Evolutionary conservation across 1,140 invertebrate species (phyloP).

Genomic region (Lethrus apterus): DNA sequence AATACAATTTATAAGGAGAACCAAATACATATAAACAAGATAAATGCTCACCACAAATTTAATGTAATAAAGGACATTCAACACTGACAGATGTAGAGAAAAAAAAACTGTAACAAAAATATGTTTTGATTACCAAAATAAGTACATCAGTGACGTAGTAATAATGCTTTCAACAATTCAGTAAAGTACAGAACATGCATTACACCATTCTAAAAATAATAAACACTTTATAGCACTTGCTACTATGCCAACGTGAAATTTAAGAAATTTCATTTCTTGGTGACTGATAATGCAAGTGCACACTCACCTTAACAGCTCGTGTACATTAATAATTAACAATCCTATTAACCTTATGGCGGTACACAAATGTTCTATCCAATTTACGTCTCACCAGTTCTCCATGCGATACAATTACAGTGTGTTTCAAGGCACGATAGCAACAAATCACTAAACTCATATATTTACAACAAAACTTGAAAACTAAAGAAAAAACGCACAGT

Average conservation of each 20-base stretch:
- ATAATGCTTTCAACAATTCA: not conserved
- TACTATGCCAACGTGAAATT: not conserved
- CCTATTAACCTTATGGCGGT: not conserved
- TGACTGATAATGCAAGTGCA: not conserved
- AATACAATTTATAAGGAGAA: not conserved
- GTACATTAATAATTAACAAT: not conserved
- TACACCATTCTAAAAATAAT: not conserved
- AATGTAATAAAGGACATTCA: constrained; percentile 5
- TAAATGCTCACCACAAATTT: constrained; percentile 7
- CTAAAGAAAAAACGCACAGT: no score
- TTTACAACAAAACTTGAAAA: no score
- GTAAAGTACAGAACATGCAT: not conserved
- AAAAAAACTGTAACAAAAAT: constrained; percentile 14
- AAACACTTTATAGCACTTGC: not conserved
- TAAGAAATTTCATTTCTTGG: not conserved
- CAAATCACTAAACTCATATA: no score
- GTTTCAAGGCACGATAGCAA: no score
- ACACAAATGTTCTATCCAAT: not conserved
- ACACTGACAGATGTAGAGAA: constrained; percentile 4
- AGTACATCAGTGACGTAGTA: not conserved
- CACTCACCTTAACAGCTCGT: not conserved
- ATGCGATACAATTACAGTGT: no score
- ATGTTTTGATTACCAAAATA: constrained; percentile 7
- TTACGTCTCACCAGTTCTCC: no score
- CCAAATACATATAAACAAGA: not conserved